These are phyloP conservation scores for Psilanteris sp. DNA, from an alignment of 1,140 invertebrate genomes.

Conservation along the genomic window DNA sequence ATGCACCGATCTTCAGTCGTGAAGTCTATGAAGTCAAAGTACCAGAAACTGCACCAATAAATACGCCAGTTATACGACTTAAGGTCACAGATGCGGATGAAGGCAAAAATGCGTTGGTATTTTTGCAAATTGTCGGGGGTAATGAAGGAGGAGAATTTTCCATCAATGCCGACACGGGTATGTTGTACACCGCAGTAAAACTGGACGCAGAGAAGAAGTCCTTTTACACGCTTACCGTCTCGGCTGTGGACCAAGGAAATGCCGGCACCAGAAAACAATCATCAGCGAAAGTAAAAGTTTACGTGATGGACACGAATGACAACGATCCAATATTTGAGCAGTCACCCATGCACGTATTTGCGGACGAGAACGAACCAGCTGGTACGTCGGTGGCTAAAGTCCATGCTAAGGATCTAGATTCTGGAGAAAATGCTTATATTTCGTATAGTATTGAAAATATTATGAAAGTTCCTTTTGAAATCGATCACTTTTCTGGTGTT, in stretches of 20 bases:
- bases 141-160: constrained; percentile 94
- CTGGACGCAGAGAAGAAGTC: constrained; percentile 94
- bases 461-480: constrained; percentile 94
- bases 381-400: constrained; percentile 91
- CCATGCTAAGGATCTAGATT: constrained; percentile 91
- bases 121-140: constrained; percentile 93
- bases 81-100: constrained; percentile 92
- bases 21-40: constrained; percentile 93
- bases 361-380: constrained; percentile 93
- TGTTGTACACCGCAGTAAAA: constrained; percentile 90
- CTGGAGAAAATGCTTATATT: constrained; percentile 96
- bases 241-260: constrained; percentile 93
- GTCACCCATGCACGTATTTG: constrained; percentile 83
- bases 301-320: constrained; percentile 93
- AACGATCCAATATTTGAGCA: constrained; percentile 93
- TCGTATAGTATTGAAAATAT: constrained; percentile 95
- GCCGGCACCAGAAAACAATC: constrained; percentile 90
- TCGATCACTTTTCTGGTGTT: constrained; percentile 96
- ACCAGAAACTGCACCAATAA: constrained; percentile 92
- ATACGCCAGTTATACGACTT: constrained; percentile 91
- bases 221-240: constrained; percentile 94
- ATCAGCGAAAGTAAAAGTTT: constrained; percentile 93
- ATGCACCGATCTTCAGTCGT: constrained; percentile 92
- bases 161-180: constrained; percentile 92
- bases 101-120: constrained; percentile 90